Conservation (phyloP, 2,888 invertebrate genomes). For the Opisthograptis luteolata region DNA sequence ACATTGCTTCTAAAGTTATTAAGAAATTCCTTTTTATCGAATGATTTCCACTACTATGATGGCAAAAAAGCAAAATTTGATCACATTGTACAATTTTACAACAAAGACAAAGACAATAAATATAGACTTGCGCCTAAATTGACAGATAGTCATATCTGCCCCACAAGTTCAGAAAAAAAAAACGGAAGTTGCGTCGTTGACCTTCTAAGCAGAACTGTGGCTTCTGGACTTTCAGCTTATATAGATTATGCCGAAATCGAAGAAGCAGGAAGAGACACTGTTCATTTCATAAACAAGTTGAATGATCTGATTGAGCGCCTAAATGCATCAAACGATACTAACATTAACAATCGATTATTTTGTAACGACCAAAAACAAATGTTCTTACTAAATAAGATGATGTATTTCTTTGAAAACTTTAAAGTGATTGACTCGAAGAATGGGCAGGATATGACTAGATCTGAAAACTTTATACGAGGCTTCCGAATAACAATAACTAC, state of each 20-base stretch:
- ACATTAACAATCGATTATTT: not conserved
- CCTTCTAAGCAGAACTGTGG: constrained; percentile 10
- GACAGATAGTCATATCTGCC: constrained; percentile 7
- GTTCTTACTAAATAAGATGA: not conserved
- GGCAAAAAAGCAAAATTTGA: constrained; percentile 9
- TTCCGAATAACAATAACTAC: constrained; percentile 6
- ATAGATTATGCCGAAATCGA: constrained; percentile 7
- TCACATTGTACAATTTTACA: constrained; percentile 13
- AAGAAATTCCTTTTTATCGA: not conserved
- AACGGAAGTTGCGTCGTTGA: not conserved
- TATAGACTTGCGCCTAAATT: constrained; percentile 17
- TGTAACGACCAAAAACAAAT: not conserved
- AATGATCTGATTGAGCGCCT: constrained; percentile 1
- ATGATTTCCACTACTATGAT: not conserved
- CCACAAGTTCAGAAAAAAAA: not conserved
- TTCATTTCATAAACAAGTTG: constrained; percentile 1
- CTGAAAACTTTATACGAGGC: not conserved
- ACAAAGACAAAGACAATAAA: constrained; percentile 1
- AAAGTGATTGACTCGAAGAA: not conserved
- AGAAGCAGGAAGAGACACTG: constrained; percentile 6
- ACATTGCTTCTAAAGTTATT: constrained; percentile 2
- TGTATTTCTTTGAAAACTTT: not conserved
- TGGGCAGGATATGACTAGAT: not conserved
- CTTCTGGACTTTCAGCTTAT: constrained; percentile 15
- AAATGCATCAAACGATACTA: not conserved